Evolutionary conservation across 2,113 vertebrate species (phyloP).

Genomic region (Anser cygnoides): DNA sequence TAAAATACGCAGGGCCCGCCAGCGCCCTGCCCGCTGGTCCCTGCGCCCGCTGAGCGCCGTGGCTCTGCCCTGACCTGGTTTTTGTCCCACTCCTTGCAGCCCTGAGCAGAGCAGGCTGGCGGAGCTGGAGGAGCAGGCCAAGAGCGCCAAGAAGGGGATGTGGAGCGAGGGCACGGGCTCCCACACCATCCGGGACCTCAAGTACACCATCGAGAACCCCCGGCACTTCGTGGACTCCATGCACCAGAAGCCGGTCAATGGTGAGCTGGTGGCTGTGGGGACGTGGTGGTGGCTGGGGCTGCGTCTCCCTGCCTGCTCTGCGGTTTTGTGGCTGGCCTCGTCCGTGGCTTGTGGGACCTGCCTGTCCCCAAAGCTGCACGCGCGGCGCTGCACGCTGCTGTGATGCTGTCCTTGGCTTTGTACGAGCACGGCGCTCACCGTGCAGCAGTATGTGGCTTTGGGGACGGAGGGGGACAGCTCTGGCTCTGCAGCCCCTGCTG

Average conservation of each 20-base stretch:
- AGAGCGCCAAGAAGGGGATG: conserved; percentile 87
- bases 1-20: accelerated
- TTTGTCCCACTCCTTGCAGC: conserved; percentile 57
- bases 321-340: background rate
- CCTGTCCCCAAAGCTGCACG: background rate
- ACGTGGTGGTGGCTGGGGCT: too few species aligned
- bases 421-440: too few species aligned
- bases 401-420: background rate
- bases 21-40: background rate
- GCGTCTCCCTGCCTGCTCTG: background rate
- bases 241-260: conserved; percentile 97
- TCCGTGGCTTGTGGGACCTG: background rate
- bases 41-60: background rate
- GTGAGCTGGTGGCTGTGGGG: conserved; percentile 73
- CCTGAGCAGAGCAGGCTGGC: conserved; percentile 92
- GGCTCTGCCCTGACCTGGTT: background rate
- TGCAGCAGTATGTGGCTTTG: too few species aligned
- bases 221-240: conserved; percentile 95
- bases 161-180: conserved; percentile 91
- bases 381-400: accelerated
- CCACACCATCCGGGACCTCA: conserved; percentile 90
- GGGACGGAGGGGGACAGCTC: background rate
- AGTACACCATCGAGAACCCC: conserved; percentile 94
- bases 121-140: conserved; percentile 93
- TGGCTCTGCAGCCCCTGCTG: accelerated